Evolutionary conservation across 2,113 vertebrate genomes (phyloP).

Genomic region (Tragelaphus scriptus): DNA sequence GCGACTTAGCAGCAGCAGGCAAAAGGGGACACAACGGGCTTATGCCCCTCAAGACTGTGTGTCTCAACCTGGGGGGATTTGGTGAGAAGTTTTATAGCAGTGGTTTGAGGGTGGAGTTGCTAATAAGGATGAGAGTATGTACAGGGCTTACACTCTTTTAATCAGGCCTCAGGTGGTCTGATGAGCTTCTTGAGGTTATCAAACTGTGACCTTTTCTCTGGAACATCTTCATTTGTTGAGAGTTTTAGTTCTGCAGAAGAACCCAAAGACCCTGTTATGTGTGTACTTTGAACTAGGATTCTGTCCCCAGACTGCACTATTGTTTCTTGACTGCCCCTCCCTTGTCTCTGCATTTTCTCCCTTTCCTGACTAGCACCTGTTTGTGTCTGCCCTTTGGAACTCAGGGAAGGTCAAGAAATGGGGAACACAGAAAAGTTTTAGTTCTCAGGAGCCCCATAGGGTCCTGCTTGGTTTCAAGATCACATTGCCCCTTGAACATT

Average conservation of each 20-base stretch:
- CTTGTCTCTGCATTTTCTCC: not conserved
- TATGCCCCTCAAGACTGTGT: not conserved
- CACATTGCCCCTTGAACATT: not conserved
- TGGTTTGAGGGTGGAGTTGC: not conserved
- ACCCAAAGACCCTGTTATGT: not conserved
- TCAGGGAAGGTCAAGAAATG: not conserved
- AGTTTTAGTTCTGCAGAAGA: not conserved
- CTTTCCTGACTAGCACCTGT: not conserved
- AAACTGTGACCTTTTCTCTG: not conserved
- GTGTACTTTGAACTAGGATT: not conserved
- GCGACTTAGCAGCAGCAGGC: too few relatives aligned
- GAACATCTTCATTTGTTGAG: not conserved
- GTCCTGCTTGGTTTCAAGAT: not conserved
- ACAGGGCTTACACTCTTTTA: not conserved
- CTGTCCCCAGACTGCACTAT: not conserved
- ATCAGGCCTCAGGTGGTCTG: not conserved
- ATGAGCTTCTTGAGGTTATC: not conserved
- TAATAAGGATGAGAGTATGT: not conserved
- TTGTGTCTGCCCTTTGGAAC: not conserved
- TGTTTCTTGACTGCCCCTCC: not conserved
- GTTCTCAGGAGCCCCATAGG: not conserved
- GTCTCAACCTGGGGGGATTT: not conserved
- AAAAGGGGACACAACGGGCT: not conserved
- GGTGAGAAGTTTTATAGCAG: not conserved
- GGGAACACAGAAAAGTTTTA: not conserved